These are phyloP conservation scores for Sebastes ruberrimus DNA, from an alignment of 2,797 vertebrate species.

Conservation along the genomic window DNA sequence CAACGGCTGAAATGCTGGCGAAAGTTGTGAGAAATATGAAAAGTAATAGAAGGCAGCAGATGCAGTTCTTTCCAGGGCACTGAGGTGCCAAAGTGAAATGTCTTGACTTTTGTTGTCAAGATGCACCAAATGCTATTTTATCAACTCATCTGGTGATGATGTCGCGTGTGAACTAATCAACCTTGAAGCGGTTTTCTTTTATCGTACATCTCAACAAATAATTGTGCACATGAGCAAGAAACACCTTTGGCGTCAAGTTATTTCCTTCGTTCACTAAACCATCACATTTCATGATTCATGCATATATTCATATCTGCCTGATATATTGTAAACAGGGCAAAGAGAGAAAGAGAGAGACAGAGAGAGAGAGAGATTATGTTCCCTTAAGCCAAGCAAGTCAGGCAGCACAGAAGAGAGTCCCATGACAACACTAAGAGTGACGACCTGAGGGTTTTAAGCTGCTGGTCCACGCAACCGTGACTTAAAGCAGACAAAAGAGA, in stretches of 20 bases:
- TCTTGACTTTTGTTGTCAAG: constrained; percentile 76
- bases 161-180: constrained; percentile 26
- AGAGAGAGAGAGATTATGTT: constrained; percentile 27
- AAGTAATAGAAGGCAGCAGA: constrained; percentile 65
- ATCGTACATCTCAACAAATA: constrained; percentile 25
- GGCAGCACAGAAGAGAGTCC: constrained; percentile 32
- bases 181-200: constrained; percentile 37
- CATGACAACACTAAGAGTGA: constrained; percentile 40
- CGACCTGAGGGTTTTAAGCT: constrained; percentile 37
- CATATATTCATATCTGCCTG: constrained; percentile 48
- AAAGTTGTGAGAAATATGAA: constrained; percentile 55
- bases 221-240: constrained; percentile 1
- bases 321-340: constrained; percentile 7
- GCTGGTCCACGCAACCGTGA: constrained; percentile 8
- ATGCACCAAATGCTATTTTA: constrained; percentile 63
- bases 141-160: constrained; percentile 40
- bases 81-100: constrained; percentile 50
- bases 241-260: background rate
- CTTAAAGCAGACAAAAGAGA: constrained; percentile 21
- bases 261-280: constrained; percentile 32
- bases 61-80: constrained; percentile 51
- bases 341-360: background rate
- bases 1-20: constrained; percentile 30
- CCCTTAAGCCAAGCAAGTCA: constrained; percentile 45
- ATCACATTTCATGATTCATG: constrained; percentile 39